Conservation (phyloP, 2,113 vertebrate genomes). For the Sterna hirundo region DNA sequence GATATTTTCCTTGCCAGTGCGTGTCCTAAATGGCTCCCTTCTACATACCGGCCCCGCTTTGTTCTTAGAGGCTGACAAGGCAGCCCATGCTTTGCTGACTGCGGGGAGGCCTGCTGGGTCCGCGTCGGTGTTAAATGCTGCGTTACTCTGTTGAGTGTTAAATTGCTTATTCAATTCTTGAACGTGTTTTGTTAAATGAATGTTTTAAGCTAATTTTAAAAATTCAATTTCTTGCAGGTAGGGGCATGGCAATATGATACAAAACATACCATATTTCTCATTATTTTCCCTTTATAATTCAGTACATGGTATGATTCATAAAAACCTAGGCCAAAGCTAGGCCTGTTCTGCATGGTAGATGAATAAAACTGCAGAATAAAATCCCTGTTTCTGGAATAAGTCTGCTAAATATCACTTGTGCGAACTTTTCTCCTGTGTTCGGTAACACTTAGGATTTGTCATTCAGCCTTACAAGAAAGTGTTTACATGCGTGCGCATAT, state of each 20-base stretch:
- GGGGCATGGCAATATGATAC: background rate
- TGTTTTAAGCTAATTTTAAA: background rate
- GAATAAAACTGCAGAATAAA: background rate
- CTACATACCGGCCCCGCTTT: rapidly evolving
- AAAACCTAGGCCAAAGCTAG: background rate
- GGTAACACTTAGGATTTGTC: background rate
- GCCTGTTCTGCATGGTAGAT: background rate
- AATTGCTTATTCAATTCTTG: background rate
- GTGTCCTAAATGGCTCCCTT: background rate
- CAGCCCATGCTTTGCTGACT: background rate
- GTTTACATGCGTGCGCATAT: background rate
- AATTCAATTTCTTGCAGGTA: background rate
- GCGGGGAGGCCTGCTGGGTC: background rate
- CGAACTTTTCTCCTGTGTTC: background rate
- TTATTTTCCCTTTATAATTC: background rate
- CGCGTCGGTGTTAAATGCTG: background rate
- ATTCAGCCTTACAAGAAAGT: background rate
- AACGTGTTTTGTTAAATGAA: background rate
- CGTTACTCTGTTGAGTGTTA: background rate
- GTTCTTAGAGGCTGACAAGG: background rate
- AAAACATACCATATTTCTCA: background rate
- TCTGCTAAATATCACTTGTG: background rate
- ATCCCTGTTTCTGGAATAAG: background rate
- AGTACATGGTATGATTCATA: background rate
- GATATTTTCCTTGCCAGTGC: conserved; percentile 38